phyloP scores from a whole-genome alignment of 2,113 vertebrate species.

The Daphoenositta chrysoptera region DNA sequence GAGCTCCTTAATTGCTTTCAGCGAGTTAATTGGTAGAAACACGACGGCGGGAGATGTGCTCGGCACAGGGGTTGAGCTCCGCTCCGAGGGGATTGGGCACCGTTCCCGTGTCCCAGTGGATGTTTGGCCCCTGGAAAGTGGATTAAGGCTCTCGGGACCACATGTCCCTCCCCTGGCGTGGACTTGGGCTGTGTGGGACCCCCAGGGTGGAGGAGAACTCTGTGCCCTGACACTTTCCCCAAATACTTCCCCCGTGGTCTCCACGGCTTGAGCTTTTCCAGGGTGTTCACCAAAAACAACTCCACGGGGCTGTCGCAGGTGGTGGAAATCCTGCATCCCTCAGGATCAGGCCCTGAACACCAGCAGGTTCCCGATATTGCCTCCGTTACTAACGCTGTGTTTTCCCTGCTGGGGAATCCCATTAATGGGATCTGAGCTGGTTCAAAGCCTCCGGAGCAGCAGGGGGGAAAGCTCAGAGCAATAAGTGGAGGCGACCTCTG shows the following conservation, averaged over 20 bases:
- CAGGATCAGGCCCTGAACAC: not conserved
- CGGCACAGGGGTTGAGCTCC: accelerated
- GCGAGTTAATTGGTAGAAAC: not conserved
- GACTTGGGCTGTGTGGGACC: accelerated
- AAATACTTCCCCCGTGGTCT: accelerated
- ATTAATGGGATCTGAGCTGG: not conserved
- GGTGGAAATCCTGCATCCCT: not conserved
- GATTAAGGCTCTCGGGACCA: not conserved
- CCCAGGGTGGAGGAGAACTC: accelerated
- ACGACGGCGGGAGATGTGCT: accelerated
- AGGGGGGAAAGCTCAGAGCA: conserved; percentile 18
- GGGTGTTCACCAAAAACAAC: not conserved
- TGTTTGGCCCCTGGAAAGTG: accelerated
- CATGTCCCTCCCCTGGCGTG: accelerated
- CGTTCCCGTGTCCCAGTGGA: accelerated
- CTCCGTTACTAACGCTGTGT: not conserved
- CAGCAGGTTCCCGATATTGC: not conserved
- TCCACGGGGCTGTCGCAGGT: accelerated
- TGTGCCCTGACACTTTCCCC: accelerated
- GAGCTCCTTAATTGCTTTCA: not conserved
- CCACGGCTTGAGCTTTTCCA: accelerated
- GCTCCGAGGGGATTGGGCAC: accelerated
- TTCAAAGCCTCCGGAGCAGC: conserved; percentile 42
- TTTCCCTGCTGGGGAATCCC: not conserved
- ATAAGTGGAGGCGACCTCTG: not conserved